Evolutionary conservation across 2,113 vertebrate genomes (phyloP).

Genomic region (Oryzias curvinotus): DNA sequence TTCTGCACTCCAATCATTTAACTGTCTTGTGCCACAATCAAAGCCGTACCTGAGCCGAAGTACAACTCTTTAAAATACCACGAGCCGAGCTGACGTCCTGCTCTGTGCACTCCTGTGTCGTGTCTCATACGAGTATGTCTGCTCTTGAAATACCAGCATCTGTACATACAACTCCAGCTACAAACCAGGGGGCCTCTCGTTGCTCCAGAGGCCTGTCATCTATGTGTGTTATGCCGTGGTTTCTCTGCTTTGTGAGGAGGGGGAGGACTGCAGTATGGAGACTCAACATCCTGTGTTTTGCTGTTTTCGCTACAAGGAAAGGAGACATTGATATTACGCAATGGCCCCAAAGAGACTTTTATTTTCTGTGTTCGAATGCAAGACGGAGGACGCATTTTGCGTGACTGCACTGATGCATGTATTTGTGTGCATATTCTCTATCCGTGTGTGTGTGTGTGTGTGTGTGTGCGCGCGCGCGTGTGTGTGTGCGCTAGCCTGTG

Average conservation of each 20-base stretch:
- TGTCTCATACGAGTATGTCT: slow-evolving; percentile 65
- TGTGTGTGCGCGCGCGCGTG: no score
- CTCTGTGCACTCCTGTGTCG: slow-evolving; percentile 69
- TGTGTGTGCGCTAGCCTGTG: slow-evolving; percentile 46
- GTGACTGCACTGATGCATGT: slow-evolving; percentile 65
- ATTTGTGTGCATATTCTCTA: slow-evolving; percentile 41
- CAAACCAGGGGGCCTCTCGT: slow-evolving; percentile 46
- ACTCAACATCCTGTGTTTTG: slow-evolving; percentile 73
- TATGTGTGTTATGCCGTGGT: slow-evolving; percentile 57
- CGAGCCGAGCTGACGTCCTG: slow-evolving; percentile 47
- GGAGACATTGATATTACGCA: slow-evolving; percentile 67
- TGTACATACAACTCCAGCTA: slow-evolving; percentile 87
- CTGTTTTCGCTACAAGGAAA: slow-evolving; percentile 74
- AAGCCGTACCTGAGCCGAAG: slow-evolving; percentile 56
- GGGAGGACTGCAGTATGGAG: slow-evolving; percentile 65
- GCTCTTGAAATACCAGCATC: slow-evolving; percentile 90
- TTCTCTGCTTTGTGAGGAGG: slow-evolving; percentile 49
- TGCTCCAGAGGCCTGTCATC: slow-evolving; percentile 56
- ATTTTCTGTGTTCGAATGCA: slow-evolving; percentile 58
- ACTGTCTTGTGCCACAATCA: slow-evolving; percentile 59
- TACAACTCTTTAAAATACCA: slow-evolving; percentile 42
- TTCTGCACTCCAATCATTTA: slow-evolving; percentile 62
- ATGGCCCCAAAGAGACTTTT: slow-evolving; percentile 70
- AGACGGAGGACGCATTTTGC: slow-evolving; percentile 39
- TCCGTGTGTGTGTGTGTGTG: slow-evolving; percentile 14